Evolutionary conservation across 2,888 invertebrate species (phyloP), one percentile per base, ranked within the genome.

Genomic region (Rambutsinella grinnellia): DNA sequence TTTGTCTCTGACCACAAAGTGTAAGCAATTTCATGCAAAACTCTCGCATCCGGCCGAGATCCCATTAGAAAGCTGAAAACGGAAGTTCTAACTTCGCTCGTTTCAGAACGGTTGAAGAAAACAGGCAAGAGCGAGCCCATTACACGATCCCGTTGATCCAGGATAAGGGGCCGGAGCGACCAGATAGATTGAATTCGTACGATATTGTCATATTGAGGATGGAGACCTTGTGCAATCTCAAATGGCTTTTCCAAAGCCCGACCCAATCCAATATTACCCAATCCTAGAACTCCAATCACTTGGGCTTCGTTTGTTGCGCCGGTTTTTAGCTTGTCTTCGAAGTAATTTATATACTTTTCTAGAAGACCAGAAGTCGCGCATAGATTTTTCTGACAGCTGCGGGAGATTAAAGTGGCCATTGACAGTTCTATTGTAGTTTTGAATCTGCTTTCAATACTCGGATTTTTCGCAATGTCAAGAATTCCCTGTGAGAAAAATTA

Each of bases 1-100:
- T 82, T 82, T 2, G 81, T 72, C 58, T 84, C 84, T 0, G 82
- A 78, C 84, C 84, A 84, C 82, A 84, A 82, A 60, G 77, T 82
- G 54, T 84, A 84, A 2, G 81, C 81, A 53, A 84, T 82, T 63
- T 84, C 82, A 46, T 81, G 82, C 21, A 84, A 65, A 27, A 81
- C 70, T 54, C 79, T 68, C 47, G 78, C 67, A 44, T 79, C 74
- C 1, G 82, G 82, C 8, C 54, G 57, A 2, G 60, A 51, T 19
- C 69, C 76, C 79, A 82, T 81, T 10, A 84, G 68, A 27, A 84
- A 79, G 21, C 76, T 57, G 54, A 84, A 84, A 8, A 81, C 76
- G 1, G 79, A 65, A 26, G 82, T 78, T 58, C 84, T 63, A 2
- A 79, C 58, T 58, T 84, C 82, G 56, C 82, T 82, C 1, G 81